Percentiles rank a stretch among this genome's conserved stretches.
Evolutionary conservation across 2,113 vertebrate species (phyloP).

Genomic region (Cyanoramphus novaezelandiae): DNA sequence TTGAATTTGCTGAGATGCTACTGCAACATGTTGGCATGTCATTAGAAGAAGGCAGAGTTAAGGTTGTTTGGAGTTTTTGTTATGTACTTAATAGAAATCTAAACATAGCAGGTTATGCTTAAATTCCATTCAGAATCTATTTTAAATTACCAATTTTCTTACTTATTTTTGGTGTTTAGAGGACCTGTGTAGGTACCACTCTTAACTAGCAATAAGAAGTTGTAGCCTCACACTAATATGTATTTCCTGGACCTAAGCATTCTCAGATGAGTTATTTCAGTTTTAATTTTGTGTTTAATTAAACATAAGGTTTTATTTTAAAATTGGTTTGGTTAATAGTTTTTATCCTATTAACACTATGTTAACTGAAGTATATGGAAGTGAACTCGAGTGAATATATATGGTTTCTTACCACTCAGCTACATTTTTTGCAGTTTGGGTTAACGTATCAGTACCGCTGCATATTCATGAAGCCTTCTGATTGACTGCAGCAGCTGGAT

Average conservation of each 20-base stretch:
- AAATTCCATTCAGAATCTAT: neutral
- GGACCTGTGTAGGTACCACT: neutral
- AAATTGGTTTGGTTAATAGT: neutral
- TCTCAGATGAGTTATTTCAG: neutral
- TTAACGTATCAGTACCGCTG: neutral
- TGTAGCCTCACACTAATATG: rapidly evolving
- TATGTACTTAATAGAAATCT: neutral
- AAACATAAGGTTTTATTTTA: neutral
- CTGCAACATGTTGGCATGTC: neutral
- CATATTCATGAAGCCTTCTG: neutral
- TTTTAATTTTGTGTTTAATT: neutral
- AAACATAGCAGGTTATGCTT: neutral
- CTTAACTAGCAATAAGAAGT: neutral
- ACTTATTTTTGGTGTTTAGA: neutral
- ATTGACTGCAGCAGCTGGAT: neutral
- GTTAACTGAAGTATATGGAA: rapidly evolving
- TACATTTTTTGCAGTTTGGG: neutral
- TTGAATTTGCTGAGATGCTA: neutral
- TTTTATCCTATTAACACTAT: neutral
- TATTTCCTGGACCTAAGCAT: neutral
- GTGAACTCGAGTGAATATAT: neutral
- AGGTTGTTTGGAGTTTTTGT: neutral
- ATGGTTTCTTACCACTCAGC: neutral
- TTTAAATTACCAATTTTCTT: neutral
- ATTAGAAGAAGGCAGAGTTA: neutral